Conservation (phyloP, 1,140 invertebrate species). For the Anagrus nilaparvatae region DNA sequence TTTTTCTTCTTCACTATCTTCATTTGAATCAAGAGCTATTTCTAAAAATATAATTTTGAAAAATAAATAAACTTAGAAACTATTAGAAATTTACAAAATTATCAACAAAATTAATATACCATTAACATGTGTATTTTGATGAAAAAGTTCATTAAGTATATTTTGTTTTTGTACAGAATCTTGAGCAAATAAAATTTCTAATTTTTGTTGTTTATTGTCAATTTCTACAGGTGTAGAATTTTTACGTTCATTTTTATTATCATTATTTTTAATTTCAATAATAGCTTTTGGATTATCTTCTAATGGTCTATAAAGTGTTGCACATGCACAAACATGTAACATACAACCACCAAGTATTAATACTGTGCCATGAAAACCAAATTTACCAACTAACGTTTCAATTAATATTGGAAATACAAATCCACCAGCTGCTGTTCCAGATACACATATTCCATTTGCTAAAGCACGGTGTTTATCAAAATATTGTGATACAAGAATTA, state of each 20-base stretch:
- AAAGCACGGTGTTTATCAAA: conserved; percentile 68
- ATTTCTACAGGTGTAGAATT: neutral
- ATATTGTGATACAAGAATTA: conserved; percentile 69
- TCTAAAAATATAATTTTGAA: too few relatives aligned
- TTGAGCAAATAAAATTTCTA: conserved; percentile 46
- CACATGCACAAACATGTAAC: conserved; percentile 64
- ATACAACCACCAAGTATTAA: conserved; percentile 66
- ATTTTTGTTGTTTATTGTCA: conserved; percentile 28
- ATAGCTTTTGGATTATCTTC: conserved; percentile 49
- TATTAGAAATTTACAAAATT: too few relatives aligned
- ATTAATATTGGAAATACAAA: conserved; percentile 66
- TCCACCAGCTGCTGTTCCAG: conserved; percentile 67
- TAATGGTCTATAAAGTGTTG: conserved; percentile 56
- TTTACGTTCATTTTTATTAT: conserved; percentile 8
- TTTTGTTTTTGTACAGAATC: conserved; percentile 40
- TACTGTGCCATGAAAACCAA: conserved; percentile 62
- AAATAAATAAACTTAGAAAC: too few relatives aligned
- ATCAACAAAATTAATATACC: too few relatives aligned
- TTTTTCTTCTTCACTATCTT: conserved; percentile 48
- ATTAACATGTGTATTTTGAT: conserved; percentile 34
- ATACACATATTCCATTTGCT: conserved; percentile 69
- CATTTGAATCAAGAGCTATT: too few relatives aligned
- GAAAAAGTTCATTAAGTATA: conserved; percentile 47
- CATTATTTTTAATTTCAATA: conserved; percentile 20
- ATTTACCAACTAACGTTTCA: conserved; percentile 54